Evolutionary conservation across 2,113 vertebrate species (phyloP).

Genomic region (Cichladusa arquata): DNA sequence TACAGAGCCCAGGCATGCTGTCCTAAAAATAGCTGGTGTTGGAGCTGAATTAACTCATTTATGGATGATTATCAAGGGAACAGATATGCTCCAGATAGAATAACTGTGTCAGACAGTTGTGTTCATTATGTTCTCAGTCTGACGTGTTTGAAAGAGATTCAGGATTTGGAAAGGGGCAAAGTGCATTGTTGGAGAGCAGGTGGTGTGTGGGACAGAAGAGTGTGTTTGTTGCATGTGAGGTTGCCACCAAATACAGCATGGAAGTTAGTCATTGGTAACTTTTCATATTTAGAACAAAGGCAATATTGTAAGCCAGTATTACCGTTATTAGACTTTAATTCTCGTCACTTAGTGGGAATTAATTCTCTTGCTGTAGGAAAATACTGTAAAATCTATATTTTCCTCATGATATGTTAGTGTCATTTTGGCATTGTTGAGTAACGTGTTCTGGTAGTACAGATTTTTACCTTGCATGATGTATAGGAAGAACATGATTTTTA

Average conservation of each 20-base stretch:
- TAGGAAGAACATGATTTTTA: neutral
- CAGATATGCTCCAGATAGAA: neutral
- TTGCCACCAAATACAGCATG: neutral
- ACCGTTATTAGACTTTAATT: neutral
- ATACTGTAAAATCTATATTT: neutral
- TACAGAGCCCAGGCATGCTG: neutral
- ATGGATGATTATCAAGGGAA: too few species aligned
- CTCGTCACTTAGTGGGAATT: neutral
- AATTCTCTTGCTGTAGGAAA: neutral
- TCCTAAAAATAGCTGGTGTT: neutral
- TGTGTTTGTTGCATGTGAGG: fast-evolving
- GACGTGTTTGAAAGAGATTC: neutral
- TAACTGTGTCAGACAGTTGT: neutral
- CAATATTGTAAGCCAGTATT: neutral
- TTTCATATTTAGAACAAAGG: neutral
- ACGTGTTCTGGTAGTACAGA: neutral
- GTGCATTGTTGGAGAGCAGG: neutral
- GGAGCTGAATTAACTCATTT: neutral
- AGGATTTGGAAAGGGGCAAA: neutral
- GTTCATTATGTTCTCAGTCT: neutral
- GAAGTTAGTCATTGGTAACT: neutral
- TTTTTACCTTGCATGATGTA: neutral
- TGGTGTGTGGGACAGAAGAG: neutral
- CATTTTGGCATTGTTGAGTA: neutral
- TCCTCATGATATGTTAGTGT: neutral